phyloP scores from a whole-genome alignment of 2,113 vertebrate genomes.

The Acinonyx jubatus region DNA sequence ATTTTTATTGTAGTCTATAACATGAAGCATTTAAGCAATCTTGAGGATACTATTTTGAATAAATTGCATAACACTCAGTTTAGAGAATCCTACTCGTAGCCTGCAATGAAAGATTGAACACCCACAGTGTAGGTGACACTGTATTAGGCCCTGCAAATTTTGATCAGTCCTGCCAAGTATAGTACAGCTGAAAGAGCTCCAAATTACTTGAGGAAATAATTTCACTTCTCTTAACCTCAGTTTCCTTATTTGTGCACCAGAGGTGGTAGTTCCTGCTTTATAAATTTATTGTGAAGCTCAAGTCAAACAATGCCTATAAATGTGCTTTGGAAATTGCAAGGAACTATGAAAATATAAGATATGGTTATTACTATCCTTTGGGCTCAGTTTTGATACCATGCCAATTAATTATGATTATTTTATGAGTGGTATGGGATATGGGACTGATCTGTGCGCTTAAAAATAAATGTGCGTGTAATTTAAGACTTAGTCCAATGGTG shows the following conservation, averaged over 20 bases:
- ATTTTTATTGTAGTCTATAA: neutral
- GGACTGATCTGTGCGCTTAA: constrained; percentile 21
- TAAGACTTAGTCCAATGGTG: neutral
- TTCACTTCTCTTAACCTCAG: neutral
- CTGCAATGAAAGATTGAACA: neutral
- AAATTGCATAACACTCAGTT: neutral
- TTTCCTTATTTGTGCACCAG: constrained; percentile 29
- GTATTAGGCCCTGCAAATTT: neutral
- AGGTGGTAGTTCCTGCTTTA: neutral
- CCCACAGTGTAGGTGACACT: neutral
- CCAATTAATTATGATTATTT: constrained; percentile 35
- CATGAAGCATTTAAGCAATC: neutral
- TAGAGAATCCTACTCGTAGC: neutral
- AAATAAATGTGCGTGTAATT: neutral
- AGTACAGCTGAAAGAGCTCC: neutral
- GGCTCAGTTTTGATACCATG: constrained; percentile 18
- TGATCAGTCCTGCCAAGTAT: neutral
- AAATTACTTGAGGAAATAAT: neutral
- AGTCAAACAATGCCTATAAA: constrained; percentile 13
- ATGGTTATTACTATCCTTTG: neutral
- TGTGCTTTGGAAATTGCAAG: constrained; percentile 5
- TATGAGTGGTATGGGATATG: neutral
- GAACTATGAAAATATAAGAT: neutral
- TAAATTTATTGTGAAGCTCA: constrained; percentile 1
- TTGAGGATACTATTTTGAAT: neutral